A percentile compares a stretch with the other conserved stretches of the same genome.
phyloP scores from a whole-genome alignment of 2,113 vertebrate species.

The Ammospiza caudacuta region DNA sequence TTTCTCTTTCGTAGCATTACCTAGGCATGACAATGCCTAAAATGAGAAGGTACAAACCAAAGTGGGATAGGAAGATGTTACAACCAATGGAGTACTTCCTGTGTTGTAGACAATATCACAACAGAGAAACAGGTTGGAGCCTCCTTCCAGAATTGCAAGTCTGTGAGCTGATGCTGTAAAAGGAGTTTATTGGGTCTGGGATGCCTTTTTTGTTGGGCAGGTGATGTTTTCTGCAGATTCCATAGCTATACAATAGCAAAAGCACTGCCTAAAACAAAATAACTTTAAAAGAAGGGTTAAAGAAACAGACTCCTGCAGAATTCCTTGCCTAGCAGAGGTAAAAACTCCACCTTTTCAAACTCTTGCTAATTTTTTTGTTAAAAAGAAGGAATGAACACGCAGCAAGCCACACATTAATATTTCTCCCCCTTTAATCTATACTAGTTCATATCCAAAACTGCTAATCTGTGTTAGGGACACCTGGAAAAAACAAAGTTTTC shows the following conservation, averaged over 20 bases:
- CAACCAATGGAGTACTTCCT: not conserved
- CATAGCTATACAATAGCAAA: not conserved
- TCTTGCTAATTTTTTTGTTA: not conserved
- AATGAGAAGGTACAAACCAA: not conserved
- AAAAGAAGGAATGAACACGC: not conserved
- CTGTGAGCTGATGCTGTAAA: not conserved
- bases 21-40: not conserved
- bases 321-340: not conserved
- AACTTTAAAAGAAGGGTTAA: not conserved
- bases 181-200: not conserved
- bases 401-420: not conserved
- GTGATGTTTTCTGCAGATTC: not conserved
- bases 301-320: not conserved
- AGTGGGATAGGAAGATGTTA: not conserved
- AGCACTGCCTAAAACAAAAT: not conserved
- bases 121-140: not conserved
- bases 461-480: not conserved
- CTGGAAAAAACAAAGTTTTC: not conserved
- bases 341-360: not conserved
- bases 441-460: not conserved
- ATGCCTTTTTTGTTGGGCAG: not conserved
- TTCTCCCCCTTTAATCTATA: not conserved
- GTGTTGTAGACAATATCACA: fast-evolving
- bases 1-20: not conserved
- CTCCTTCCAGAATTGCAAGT: not conserved